A percentile compares a stretch with the other conserved stretches of the same genome.
phyloP scores from a whole-genome alignment of 2,888 invertebrate species.

The Eucera pruinosa region DNA sequence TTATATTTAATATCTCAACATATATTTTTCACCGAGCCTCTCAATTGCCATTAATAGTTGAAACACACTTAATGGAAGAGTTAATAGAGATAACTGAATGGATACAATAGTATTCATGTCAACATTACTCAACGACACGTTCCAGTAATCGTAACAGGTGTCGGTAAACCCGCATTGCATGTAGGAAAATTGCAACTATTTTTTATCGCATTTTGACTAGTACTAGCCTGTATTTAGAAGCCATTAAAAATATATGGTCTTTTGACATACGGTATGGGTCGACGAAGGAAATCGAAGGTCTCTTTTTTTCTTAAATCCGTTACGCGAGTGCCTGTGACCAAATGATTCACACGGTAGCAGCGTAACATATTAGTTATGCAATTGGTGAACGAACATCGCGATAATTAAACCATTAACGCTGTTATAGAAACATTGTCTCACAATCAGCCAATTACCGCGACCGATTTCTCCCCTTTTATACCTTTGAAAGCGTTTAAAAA shows the following conservation, averaged over 20 bases:
- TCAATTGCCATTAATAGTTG: not conserved
- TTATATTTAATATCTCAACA: too few relatives aligned
- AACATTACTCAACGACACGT: not conserved
- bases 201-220: conserved; percentile 2
- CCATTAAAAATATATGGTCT: not conserved
- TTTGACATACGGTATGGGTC: too few relatives aligned
- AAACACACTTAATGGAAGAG: not conserved
- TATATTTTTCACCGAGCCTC: too few relatives aligned
- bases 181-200: not conserved
- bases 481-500: too few relatives aligned
- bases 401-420: not conserved
- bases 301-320: not conserved
- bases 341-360: not conserved
- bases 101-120: not conserved
- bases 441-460: too few relatives aligned
- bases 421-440: too few relatives aligned
- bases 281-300: not conserved
- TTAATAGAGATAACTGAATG: not conserved
- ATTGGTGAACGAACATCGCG: not conserved
- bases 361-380: conserved; percentile 1
- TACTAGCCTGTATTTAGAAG: not conserved
- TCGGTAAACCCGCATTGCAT: conserved; percentile 16
- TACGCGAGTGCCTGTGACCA: not conserved
- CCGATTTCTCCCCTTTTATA: not conserved
- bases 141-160: not conserved